These are phyloP conservation scores for Alectoris magna DNA, from an alignment of 2,797 vertebrate genomes.

Conservation along the genomic window DNA sequence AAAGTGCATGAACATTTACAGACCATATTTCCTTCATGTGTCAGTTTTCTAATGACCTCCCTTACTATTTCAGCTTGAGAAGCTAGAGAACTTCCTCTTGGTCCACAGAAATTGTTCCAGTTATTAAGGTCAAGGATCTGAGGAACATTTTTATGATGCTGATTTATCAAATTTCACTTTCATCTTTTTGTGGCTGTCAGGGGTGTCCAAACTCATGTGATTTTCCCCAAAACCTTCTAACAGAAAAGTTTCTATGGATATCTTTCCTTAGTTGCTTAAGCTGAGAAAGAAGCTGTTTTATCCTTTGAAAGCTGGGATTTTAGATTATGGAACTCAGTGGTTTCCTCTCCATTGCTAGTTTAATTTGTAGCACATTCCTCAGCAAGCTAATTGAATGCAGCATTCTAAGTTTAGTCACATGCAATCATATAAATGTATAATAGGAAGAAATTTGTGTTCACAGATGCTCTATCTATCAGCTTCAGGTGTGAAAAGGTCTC, in stretches of 20 bases:
- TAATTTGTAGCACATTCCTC: not conserved
- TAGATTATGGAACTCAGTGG: not conserved
- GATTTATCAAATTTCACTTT: not conserved
- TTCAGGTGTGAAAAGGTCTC: constrained; percentile 22
- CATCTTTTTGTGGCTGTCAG: not conserved
- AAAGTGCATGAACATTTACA: constrained; percentile 3
- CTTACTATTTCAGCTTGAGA: not conserved
- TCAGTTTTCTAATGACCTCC: not conserved
- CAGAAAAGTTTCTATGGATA: not conserved
- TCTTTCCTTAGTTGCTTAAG: not conserved
- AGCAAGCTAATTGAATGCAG: not conserved
- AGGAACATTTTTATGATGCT: not conserved
- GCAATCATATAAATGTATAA: not conserved
- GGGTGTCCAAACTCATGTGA: not conserved
- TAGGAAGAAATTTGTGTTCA: constrained; percentile 1
- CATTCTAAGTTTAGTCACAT: not conserved
- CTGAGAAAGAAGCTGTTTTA: not conserved
- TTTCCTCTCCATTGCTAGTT: not conserved
- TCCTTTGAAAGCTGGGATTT: not conserved
- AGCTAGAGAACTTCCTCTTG: not conserved
- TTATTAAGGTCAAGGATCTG: not conserved
- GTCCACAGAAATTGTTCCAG: not conserved
- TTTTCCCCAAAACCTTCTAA: not conserved
- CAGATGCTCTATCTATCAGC: not conserved
- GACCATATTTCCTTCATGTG: not conserved